Evolutionary conservation across 2,888 invertebrate genomes (phyloP), one percentile per base, ranked within the genome.

Genomic region (Idaea aversata): DNA sequence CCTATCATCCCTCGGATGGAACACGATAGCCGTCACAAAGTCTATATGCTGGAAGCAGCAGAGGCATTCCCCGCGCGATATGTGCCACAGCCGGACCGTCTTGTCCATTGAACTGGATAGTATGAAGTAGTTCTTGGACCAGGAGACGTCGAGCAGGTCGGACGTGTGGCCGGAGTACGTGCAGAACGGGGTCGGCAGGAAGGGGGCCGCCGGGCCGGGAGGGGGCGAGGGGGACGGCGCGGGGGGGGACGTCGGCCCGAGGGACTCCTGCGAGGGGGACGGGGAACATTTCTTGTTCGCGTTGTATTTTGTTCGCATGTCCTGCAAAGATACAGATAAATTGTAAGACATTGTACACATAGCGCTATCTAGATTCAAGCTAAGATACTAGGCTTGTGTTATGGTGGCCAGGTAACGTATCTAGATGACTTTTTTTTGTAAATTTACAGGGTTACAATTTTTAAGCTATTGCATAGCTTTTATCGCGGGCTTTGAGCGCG

Each of bases 11-110:
- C 97, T 94, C 0, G 99, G 99, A 91, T 99, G 99, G 88, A 99
- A 99, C 64, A 98, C 99, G 77, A 99, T 99, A 0, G 99, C 99
- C 0, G 99, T 99, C 64, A 99, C 99, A 86, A 99, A 99, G 91
- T 99, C 99, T 72, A 99, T 98, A 85, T 99, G 99, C 85, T 99
- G 99, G 90, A 99, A 99, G 84, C 99, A 99, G 85, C 99, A 99
- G 0, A 99, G 94, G 83, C 99, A 99, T 87, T 99, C 99, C 78
- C 97, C 97, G 57, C 99, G 94, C 0, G 99, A 98, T 70, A 99
- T 98, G 87, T 99, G 99, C 99, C 99, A 99, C 68, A 99, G 91
- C 4, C 93, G 75, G 3, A 99, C 99, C 0, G 99, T 99, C 87
- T 99, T 98, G 86, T 99, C 99, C 99, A 99, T 99, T 3, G 98